These are phyloP conservation scores for Agonopterix arenella DNA, from an alignment of 2,888 invertebrate genomes.

Conservation along the genomic window DNA sequence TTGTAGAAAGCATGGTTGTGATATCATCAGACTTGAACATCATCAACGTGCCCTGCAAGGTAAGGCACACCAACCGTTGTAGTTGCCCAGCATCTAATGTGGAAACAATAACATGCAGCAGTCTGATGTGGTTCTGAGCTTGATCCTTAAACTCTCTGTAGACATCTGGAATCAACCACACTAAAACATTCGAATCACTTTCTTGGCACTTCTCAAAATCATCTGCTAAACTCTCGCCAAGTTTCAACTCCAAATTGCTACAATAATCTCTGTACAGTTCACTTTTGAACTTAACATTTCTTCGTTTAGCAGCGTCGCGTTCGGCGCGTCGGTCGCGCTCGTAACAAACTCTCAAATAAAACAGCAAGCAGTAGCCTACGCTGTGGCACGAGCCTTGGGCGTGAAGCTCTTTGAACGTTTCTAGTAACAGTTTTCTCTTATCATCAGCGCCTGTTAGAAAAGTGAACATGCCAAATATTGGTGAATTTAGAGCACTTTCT, in stretches of 20 bases:
- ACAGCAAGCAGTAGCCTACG: constrained; percentile 91
- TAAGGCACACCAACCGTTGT: constrained; percentile 92
- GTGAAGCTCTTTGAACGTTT: constrained; percentile 88
- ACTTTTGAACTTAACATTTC: constrained; percentile 84
- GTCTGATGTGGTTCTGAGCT: constrained; percentile 90
- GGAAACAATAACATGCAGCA: constrained; percentile 92
- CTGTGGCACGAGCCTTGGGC: constrained; percentile 79
- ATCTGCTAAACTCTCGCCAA: constrained; percentile 83
- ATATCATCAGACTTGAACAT: constrained; percentile 89
- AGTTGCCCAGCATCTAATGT: constrained; percentile 93
- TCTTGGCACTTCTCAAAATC: constrained; percentile 94
- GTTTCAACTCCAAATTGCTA: constrained; percentile 84
- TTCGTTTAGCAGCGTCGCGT: constrained; percentile 70
- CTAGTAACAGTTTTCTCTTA: constrained; percentile 86
- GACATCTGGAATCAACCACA: constrained; percentile 95
- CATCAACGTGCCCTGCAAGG: constrained; percentile 90
- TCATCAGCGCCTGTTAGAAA: constrained; percentile 87
- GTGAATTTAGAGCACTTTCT: constrained; percentile 84
- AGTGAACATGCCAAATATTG: constrained; percentile 92
- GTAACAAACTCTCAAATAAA: constrained; percentile 88
- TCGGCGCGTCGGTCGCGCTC: constrained; percentile 72
- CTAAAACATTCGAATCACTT: constrained; percentile 91
- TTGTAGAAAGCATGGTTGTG: constrained; percentile 85
- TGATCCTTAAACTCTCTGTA: constrained; percentile 93
- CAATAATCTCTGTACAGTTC: constrained; percentile 94